Evolutionary conservation across 2,797 vertebrate species (phyloP).

Genomic region (Cuculus canorus): DNA sequence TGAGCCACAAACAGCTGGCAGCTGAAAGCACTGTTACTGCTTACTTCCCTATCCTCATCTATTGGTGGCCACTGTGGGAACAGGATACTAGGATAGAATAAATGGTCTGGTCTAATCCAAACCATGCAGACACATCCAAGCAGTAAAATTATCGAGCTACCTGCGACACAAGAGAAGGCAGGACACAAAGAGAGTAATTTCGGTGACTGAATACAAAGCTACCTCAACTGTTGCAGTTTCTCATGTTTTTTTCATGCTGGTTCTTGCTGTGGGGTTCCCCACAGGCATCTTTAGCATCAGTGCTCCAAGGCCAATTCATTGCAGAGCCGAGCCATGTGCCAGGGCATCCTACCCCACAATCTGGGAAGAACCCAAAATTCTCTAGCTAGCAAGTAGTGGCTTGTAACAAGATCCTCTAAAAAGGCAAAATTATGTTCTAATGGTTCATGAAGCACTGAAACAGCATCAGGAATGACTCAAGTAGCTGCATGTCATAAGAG

Average conservation of each 20-base stretch:
- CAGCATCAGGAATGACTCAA: not conserved
- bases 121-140: not conserved
- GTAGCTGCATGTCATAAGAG: not conserved
- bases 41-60: not conserved
- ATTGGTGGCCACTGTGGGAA: not conserved
- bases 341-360: not conserved
- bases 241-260: not conserved
- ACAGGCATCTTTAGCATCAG: not conserved
- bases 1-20: no score
- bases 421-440: conserved; percentile 21
- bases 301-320: not conserved
- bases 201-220: not conserved
- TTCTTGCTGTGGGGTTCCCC: not conserved
- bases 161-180: not conserved
- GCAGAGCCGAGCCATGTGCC: fast-evolving
- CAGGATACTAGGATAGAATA: not conserved
- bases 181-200: not conserved
- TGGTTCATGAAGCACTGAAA: conserved; percentile 10
- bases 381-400: not conserved
- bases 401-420: conserved; percentile 22
- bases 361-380: not conserved
- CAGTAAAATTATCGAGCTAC: not conserved
- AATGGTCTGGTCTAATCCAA: not conserved
- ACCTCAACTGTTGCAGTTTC: not conserved
- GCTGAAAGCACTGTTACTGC: not conserved